A percentile compares a stretch with the other conserved stretches of the same genome.
phyloP scores from a whole-genome alignment of 2,113 vertebrate species.

The Smithornis capensis region DNA sequence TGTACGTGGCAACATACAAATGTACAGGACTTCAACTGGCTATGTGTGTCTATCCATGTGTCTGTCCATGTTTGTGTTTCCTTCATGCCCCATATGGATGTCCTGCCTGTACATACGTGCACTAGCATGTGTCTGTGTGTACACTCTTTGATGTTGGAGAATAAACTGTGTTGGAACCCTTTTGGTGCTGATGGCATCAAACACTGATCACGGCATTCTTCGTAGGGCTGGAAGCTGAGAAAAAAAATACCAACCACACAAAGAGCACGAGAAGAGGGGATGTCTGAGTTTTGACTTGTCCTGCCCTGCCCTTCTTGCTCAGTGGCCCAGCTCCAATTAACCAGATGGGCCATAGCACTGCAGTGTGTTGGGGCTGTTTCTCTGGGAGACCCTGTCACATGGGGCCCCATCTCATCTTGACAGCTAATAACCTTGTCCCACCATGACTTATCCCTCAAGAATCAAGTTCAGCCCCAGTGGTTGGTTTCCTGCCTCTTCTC shows the following conservation, averaged over 20 bases:
- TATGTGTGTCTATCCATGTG: not conserved
- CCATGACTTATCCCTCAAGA: accelerated
- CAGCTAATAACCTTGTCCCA: not conserved
- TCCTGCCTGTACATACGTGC: not conserved
- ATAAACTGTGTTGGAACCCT: not conserved
- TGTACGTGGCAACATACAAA: not conserved
- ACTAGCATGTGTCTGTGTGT: accelerated
- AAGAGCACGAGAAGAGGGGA: accelerated
- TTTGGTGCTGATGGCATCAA: not conserved
- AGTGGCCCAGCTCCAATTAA: not conserved
- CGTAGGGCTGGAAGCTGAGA: accelerated
- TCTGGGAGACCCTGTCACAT: not conserved
- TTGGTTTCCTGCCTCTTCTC: not conserved
- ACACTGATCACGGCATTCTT: not conserved
- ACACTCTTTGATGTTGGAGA: not conserved
- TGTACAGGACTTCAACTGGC: not conserved
- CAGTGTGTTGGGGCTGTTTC: accelerated
- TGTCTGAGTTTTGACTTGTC: no score
- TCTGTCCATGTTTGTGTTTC: not conserved
- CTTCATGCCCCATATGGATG: accelerated
- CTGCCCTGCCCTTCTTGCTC: not conserved
- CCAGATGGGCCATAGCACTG: not conserved
- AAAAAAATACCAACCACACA: not conserved
- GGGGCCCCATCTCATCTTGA: not conserved
- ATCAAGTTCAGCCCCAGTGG: not conserved